Evolutionary conservation across 2,797 vertebrate genomes (phyloP).

Genomic region (Anniella stebbinsi): DNA sequence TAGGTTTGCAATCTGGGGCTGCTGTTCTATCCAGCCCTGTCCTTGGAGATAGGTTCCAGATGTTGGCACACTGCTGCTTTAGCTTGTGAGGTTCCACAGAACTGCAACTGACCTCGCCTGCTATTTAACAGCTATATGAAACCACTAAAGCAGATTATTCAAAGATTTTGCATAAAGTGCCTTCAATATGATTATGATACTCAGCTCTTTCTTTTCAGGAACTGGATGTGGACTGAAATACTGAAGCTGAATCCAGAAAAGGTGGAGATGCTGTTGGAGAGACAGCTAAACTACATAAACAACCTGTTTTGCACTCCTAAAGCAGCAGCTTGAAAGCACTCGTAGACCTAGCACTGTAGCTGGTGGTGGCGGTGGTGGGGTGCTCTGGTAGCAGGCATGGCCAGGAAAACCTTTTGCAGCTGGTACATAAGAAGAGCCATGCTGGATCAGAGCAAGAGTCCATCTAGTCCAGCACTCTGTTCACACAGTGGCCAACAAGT

Average conservation of each 20-base stretch:
- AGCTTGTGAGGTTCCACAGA: not conserved
- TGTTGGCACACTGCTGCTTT: not conserved
- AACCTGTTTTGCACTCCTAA: not conserved
- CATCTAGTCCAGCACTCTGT: too few species aligned
- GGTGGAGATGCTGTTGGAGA: not conserved
- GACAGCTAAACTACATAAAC: not conserved
- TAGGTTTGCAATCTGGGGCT: too few species aligned
- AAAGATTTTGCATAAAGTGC: not conserved
- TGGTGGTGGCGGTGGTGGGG: too few species aligned
- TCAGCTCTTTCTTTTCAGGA: not conserved
- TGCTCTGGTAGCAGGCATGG: not conserved
- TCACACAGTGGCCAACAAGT: too few species aligned
- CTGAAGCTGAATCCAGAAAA: not conserved
- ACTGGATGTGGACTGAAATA: not conserved
- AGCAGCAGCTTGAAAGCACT: not conserved
- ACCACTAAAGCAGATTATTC: not conserved
- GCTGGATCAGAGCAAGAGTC: too few species aligned
- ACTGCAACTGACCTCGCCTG: not conserved
- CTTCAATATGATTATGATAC: not conserved
- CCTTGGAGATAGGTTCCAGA: not conserved
- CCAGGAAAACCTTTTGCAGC: not conserved
- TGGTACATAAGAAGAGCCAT: too few species aligned
- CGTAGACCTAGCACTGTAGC: not conserved
- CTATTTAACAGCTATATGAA: not conserved
- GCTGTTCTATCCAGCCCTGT: not conserved